A percentile compares a stretch with the other conserved stretches of the same genome.
Conservation (phyloP, 2,888 invertebrate genomes). For the Luperina nickerlii region DNA sequence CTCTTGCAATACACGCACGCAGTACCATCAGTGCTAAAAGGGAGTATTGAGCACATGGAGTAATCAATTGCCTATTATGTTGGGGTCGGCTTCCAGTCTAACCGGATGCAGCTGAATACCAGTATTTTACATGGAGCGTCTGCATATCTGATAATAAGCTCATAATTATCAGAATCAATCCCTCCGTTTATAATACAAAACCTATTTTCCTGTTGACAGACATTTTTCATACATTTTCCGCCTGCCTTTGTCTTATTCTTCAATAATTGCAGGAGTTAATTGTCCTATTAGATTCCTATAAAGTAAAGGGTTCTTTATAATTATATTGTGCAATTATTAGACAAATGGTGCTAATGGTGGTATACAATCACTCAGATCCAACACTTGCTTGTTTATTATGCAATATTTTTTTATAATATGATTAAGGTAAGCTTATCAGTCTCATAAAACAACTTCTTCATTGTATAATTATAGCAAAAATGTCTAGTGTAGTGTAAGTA, state of each 20-base stretch:
- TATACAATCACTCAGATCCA: background rate
- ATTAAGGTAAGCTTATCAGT: background rate
- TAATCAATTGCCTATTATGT: background rate
- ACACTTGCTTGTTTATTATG: background rate
- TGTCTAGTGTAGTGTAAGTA: background rate
- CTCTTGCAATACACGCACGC: background rate
- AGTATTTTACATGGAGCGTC: too few species aligned
- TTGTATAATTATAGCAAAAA: background rate
- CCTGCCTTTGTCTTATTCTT: background rate
- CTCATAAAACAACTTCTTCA: background rate
- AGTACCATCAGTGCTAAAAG: background rate
- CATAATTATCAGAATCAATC: background rate
- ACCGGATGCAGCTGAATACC: too few species aligned
- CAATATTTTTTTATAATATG: background rate
- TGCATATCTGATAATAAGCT: background rate
- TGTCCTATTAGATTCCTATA: background rate
- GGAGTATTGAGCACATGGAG: constrained; percentile 17
- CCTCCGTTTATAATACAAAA: constrained; percentile 1
- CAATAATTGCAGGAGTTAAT: constrained; percentile 11
- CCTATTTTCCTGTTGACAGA: constrained; percentile 6
- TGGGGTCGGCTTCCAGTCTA: too few species aligned
- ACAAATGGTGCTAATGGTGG: background rate
- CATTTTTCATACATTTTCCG: background rate
- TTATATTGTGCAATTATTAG: background rate
- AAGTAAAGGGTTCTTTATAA: background rate